These are phyloP conservation scores for Sylvia atricapilla DNA, from an alignment of 2,113 vertebrate genomes.

Conservation along the genomic window DNA sequence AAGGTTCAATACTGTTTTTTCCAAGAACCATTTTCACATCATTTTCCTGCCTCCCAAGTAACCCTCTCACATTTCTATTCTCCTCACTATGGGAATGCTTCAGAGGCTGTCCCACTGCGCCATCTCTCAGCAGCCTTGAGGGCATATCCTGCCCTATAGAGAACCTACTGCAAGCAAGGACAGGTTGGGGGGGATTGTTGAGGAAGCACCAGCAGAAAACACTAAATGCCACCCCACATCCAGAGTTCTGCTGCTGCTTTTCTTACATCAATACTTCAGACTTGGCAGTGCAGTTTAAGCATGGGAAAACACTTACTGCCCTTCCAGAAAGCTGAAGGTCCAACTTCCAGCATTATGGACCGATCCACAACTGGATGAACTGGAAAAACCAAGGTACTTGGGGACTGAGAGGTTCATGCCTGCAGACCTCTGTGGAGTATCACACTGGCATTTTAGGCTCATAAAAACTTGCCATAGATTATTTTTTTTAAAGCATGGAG, in stretches of 20 bases:
- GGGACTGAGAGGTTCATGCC: neutral
- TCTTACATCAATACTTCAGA: neutral
- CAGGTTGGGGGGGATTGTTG: neutral
- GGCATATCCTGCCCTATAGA: neutral
- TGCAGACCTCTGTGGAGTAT: neutral
- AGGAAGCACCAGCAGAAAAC: neutral
- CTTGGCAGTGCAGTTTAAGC: neutral
- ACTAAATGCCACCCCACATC: neutral
- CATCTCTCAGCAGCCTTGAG: neutral
- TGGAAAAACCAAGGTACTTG: accelerated
- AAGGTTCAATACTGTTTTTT: neutral
- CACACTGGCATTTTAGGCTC: neutral
- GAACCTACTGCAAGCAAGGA: neutral
- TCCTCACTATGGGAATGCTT: neutral
- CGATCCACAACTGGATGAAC: neutral
- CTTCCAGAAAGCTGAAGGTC: neutral
- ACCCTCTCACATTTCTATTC: neutral
- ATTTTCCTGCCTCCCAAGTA: neutral
- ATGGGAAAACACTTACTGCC: neutral
- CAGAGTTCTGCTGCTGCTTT: neutral
- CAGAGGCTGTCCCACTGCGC: neutral
- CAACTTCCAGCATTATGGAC: neutral
- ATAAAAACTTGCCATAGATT: neutral
- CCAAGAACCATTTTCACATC: neutral
- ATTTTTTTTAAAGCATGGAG: neutral